A percentile compares a stretch with the other conserved stretches of the same genome.
phyloP scores from a whole-genome alignment of 2,113 vertebrate species.

The Formicarius rufipectus region DNA sequence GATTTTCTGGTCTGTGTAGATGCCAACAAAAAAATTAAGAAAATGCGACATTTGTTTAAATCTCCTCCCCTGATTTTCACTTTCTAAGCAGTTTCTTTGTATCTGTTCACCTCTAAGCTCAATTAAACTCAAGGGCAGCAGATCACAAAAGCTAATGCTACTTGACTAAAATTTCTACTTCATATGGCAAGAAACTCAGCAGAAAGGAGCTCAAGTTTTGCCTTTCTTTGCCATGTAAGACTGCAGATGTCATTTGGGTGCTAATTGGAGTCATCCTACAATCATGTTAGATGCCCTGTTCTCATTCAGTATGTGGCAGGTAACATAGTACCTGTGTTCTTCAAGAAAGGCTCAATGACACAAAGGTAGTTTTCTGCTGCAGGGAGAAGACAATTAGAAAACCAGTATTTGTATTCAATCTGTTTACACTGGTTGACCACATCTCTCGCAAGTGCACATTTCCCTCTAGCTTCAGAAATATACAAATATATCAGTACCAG shows the following conservation, averaged over 20 bases:
- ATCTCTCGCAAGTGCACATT: constrained; percentile 41
- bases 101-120: neutral
- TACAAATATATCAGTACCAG: constrained; percentile 56
- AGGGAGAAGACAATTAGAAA: constrained; percentile 51
- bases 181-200: neutral
- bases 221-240: neutral
- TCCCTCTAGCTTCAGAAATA: constrained; percentile 61
- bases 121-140: constrained; percentile 12
- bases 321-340: constrained; percentile 7
- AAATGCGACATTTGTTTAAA: neutral
- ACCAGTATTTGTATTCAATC: constrained; percentile 63
- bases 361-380: constrained; percentile 26
- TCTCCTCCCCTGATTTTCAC: neutral
- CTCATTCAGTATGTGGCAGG: neutral
- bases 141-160: neutral
- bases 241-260: neutral
- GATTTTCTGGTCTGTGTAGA: neutral
- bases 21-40: neutral
- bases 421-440: constrained; percentile 67
- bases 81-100: neutral
- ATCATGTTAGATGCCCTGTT: neutral
- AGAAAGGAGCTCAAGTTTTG: neutral
- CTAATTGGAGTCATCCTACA: constrained; percentile 6
- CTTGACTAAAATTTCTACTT: neutral
- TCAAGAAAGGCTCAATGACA: constrained; percentile 42